These are phyloP conservation scores for Carcinoscorpius rotundicauda DNA, from an alignment of 1,140 invertebrate genomes.

Conservation along the genomic window DNA sequence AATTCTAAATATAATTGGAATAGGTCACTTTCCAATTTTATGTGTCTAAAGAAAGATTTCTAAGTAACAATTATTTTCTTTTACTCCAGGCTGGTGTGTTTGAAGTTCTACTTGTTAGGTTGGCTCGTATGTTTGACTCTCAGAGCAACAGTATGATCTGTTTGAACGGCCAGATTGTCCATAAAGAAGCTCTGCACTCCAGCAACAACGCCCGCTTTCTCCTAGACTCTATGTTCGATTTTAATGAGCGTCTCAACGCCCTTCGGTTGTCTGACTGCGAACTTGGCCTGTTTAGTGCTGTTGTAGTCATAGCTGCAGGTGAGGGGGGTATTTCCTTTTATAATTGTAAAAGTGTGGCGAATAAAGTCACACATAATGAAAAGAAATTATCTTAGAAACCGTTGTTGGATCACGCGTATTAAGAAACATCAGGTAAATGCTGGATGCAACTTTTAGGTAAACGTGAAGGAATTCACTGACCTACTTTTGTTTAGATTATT, in stretches of 20 bases:
- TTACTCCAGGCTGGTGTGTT: conserved; percentile 57
- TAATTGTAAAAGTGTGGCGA: no score
- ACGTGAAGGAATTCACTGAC: no score
- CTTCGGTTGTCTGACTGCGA: conserved; percentile 82
- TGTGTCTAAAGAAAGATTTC: no score
- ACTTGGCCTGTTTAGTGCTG: conserved; percentile 85
- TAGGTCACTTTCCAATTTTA: not conserved
- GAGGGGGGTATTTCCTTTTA: conserved; percentile 25
- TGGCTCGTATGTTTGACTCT: conserved; percentile 83
- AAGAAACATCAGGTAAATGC: no score
- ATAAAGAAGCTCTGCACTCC: conserved; percentile 75
- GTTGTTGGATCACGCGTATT: no score
- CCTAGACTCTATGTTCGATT: conserved; percentile 94
- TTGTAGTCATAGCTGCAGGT: conserved; percentile 84
- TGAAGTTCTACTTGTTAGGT: conserved; percentile 78
- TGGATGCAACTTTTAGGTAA: no score
- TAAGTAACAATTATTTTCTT: conserved; percentile 1
- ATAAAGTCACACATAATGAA: no score
- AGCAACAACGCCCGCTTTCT: conserved; percentile 79
- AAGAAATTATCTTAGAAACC: no score
- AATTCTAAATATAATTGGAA: no score
- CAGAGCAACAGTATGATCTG: conserved; percentile 78
- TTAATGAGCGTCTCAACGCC: conserved; percentile 83
- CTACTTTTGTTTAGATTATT: no score
- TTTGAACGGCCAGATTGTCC: conserved; percentile 79